These are phyloP conservation scores for Drosophila pullipes DNA, from an alignment of 2,888 invertebrate species.

Conservation along the genomic window DNA sequence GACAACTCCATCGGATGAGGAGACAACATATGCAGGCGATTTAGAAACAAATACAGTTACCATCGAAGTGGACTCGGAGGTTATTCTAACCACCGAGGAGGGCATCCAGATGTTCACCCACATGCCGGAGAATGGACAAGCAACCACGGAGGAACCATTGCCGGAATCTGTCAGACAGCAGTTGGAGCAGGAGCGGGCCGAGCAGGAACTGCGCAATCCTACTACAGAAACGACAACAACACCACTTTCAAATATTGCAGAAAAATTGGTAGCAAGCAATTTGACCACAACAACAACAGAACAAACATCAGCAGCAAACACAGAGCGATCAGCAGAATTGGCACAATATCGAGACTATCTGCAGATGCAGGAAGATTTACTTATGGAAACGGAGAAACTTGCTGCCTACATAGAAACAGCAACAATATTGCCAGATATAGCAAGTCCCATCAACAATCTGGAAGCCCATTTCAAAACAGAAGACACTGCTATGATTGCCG, in stretches of 20 bases:
- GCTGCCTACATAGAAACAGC: background rate
- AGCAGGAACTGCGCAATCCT: background rate
- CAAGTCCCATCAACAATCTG: background rate
- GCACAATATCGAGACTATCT: background rate
- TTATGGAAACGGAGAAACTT: background rate
- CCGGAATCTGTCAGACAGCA: conserved; percentile 57
- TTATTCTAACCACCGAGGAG: conserved; percentile 57
- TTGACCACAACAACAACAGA: conserved; percentile 9
- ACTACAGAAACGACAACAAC: background rate
- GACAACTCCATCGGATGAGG: conserved; percentile 1
- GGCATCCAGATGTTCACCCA: conserved; percentile 34
- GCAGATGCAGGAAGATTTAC: background rate
- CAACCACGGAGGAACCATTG: conserved; percentile 57
- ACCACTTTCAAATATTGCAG: no score
- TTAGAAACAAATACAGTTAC: conserved; percentile 43
- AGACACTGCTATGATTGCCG: conserved; percentile 1
- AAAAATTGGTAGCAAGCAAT: background rate
- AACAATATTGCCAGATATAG: conserved; percentile 14
- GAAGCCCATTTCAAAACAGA: background rate
- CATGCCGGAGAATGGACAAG: background rate
- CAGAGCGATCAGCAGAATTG: background rate
- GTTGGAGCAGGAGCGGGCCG: conserved; percentile 27
- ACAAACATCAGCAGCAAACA: background rate
- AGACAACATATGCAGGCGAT: conserved; percentile 22
- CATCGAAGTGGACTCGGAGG: conserved; percentile 39